A percentile compares a stretch with the other conserved stretches of the same genome.
Conservation (phyloP, 2,888 invertebrate species). For the Campopleginae sp. region DNA sequence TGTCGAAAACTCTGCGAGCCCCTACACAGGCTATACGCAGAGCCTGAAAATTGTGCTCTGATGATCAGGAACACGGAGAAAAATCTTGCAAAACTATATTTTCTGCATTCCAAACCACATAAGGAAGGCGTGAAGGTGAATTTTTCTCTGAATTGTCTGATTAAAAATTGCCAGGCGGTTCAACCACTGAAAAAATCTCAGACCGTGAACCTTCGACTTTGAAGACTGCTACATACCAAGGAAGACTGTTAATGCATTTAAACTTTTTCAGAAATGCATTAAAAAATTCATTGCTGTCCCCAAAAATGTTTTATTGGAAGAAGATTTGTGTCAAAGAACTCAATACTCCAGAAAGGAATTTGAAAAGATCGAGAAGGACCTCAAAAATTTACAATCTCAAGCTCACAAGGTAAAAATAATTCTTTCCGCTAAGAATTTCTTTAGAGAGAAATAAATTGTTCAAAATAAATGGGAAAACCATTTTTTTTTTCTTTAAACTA, state of each 20-base stretch:
- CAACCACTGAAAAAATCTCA: neutral
- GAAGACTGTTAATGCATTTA: neutral
- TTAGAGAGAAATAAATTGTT: neutral
- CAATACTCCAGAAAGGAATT: slow-evolving; percentile 35
- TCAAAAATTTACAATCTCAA: slow-evolving; percentile 31
- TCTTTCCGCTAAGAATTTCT: neutral
- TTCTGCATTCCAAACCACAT: neutral
- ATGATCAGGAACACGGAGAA: neutral
- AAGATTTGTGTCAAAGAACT: slow-evolving; percentile 40
- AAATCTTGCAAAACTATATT: slow-evolving; percentile 7
- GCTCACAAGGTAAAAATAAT: slow-evolving; percentile 41
- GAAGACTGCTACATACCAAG: neutral
- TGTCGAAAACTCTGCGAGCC: neutral
- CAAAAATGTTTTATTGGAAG: slow-evolving; percentile 36
- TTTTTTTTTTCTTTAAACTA: no score
- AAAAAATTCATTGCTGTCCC: slow-evolving; percentile 39
- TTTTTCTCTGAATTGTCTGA: neutral
- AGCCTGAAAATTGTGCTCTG: neutral
- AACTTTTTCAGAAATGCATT: slow-evolving; percentile 27
- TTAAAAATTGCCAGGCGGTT: neutral
- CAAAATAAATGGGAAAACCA: no score
- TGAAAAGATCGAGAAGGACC: slow-evolving; percentile 4
- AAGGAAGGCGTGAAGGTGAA: neutral
- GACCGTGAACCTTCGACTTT: neutral
- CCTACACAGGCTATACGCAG: neutral